Base-by-base conservation (phyloP, 1,140 invertebrate genomes). In the Meloidogyne exigua region DNA sequence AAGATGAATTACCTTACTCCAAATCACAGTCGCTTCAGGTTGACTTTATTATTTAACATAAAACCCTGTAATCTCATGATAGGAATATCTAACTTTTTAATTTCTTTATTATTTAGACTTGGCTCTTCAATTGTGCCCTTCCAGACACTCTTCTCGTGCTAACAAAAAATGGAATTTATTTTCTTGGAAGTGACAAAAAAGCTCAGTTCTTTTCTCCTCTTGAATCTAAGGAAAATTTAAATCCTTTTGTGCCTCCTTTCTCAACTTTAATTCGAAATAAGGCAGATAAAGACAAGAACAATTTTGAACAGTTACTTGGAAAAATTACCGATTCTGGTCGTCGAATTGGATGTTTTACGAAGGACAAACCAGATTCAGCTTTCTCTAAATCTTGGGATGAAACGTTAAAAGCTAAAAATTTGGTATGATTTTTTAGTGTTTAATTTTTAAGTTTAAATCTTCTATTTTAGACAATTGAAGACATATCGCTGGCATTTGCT, bases 171-270 rank as follows among this genome's bases (percentile, higher is more conserved):
- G 91, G 90, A 23, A 92, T 98, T 71, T 91, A 92, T 86, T 95
- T 98, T 84, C 89, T 99, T 28, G 93, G 95, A 0, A 96, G 95
- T 87, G 98, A 96, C 88, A 97, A 97, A 89, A 98, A 99, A 89
- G 95, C 97, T 75, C 95, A 98, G 81, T 99, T 98, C 89, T 89
- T 99, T 11, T 92, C 93, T 81, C 92, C 94, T 84, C 91, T 96
- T n/a, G 95, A 97, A 87, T 92, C 91, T 82, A 91, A 91, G 12
- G 92, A 93, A 79, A 94, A 95, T 84, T 84, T 82, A 13, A 91
- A 92, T 76, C 91, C 91, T 42, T 88, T 83, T 69, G 89, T 95
- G 63, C 94, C 96, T 26, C 90, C 92, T 63, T 91, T 96, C 0
- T 94, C 93, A 88, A 90, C 98, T n/a, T 89, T 96, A 39, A 91